Base-by-base conservation (phyloP, 2,113 vertebrate genomes). In the Labrus mixtus region DNA sequence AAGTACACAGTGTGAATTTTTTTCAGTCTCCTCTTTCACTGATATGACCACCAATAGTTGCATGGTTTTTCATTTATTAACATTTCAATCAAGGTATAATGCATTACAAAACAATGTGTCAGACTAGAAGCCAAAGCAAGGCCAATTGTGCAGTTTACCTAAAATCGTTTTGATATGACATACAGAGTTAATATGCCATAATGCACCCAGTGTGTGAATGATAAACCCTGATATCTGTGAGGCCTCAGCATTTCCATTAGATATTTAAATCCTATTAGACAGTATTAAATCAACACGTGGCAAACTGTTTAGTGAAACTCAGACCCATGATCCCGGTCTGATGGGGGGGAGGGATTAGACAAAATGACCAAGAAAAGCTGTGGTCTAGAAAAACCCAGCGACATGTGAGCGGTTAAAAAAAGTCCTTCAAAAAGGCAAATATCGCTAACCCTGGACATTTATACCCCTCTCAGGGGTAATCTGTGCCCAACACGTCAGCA, bases 401-500 rank as follows among this genome's bases (percentile, higher is more conserved):
- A 58, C 9, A 43, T n/a, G 19, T 51, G 51, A 69, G 37, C 11
- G 60, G 6, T 12, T 46, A 62, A 39, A 25, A 41, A 54, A 66
- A 22, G 50, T 29, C 22, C 59, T 67, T 25, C 19, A 41, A 53
- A 53, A 39, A 46, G 46, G 65, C 13, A 15, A 46, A 11, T 23
- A 11, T 25, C 55, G 1, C 12, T 45, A 62, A 39, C 20, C 20
- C 72, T 53, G 78, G 37, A 48, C 73, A 68, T 68, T 73, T 48
- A 56, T 62, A 73, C 29, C 8, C 36, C 51, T 76, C 33, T 82
- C 23, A 33, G 41, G 41, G 63, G 41, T 67, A 36, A 69, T 74
- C 54, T 58, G 16, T 33, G 60, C 43, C 65, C 22, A 6, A 41
- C 80, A 82, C 43, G 74, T 86, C 86, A 76, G 69, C 8, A 20